phyloP scores from a whole-genome alignment of 2,888 invertebrate genomes.

The Petrophora chlorosata region DNA sequence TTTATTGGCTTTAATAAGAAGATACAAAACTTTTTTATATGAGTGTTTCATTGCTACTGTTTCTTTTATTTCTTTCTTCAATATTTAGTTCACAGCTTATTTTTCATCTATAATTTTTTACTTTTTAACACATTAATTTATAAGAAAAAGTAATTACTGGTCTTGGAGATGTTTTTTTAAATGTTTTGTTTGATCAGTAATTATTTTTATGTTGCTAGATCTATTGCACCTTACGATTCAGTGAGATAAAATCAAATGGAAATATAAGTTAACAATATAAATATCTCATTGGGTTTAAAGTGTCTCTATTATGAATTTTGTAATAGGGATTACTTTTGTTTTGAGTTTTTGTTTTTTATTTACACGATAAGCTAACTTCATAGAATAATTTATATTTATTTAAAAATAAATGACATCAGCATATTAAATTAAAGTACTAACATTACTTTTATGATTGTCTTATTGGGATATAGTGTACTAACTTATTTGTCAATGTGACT shows the following conservation, averaged over 20 bases:
- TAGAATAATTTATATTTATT: conserved; percentile 43
- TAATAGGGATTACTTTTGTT: conserved; percentile 54
- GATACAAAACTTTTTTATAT: conserved; percentile 38
- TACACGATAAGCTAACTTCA: conserved; percentile 63
- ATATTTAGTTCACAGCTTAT: conserved; percentile 78
- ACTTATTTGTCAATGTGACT: no score
- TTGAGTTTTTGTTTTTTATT: conserved; percentile 55
- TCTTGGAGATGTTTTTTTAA: conserved; percentile 5
- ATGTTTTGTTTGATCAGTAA: conserved; percentile 40
- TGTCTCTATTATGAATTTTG: conserved; percentile 51
- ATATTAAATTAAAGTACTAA: not conserved
- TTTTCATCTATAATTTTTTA: conserved; percentile 51
- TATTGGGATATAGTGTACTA: no score
- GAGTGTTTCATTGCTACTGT: conserved; percentile 43
- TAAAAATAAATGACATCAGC: conserved; percentile 36
- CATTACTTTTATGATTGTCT: no score
- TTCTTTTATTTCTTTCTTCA: conserved; percentile 39
- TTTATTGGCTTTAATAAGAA: conserved; percentile 21
- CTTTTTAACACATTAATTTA: conserved; percentile 60
- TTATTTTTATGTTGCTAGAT: conserved; percentile 49
- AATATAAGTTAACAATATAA: not conserved
- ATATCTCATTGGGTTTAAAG: conserved; percentile 34
- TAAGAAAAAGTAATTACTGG: conserved; percentile 56
- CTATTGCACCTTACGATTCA: conserved; percentile 46
- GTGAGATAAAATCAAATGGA: conserved; percentile 18